phyloP scores from a whole-genome alignment of 2,113 vertebrate genomes.

The Collichthys lucidus region DNA sequence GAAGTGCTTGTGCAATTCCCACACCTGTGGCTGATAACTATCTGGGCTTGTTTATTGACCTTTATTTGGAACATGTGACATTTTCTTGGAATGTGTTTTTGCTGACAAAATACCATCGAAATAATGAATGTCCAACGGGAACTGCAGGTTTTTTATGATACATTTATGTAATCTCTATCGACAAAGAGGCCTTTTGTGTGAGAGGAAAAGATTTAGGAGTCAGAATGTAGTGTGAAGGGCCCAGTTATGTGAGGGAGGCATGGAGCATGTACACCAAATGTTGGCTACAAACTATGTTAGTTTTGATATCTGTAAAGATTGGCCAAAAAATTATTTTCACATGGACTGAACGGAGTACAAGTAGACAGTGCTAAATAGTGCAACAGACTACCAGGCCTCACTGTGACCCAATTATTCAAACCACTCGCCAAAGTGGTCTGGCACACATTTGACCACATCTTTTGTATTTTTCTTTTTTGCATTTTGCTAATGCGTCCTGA shows the following conservation, averaged over 20 bases:
- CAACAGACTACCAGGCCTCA: too few species aligned
- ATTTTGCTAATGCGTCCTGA: too few species aligned
- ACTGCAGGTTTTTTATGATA: background rate
- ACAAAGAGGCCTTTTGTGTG: slow-evolving; percentile 15
- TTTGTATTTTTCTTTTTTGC: too few species aligned
- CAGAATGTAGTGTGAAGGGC: background rate
- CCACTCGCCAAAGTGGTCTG: too few species aligned
- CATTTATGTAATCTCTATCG: background rate
- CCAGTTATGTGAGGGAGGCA: background rate
- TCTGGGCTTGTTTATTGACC: background rate
- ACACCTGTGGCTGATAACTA: background rate
- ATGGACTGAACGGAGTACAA: too few species aligned
- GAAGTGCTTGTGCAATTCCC: background rate
- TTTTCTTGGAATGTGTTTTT: background rate
- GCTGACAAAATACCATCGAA: background rate
- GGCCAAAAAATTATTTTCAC: background rate
- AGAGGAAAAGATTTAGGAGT: slow-evolving; percentile 1
- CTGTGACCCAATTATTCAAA: too few species aligned
- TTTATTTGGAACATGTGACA: background rate
- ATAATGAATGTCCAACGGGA: background rate
- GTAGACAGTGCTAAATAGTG: too few species aligned
- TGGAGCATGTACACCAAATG: background rate
- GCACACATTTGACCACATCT: too few species aligned
- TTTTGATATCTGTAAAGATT: background rate
- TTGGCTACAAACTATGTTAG: background rate